A percentile compares a stretch with the other conserved stretches of the same genome.
Evolutionary conservation across 2,797 vertebrate genomes (phyloP).

Genomic region (Ciconia nigra): DNA sequence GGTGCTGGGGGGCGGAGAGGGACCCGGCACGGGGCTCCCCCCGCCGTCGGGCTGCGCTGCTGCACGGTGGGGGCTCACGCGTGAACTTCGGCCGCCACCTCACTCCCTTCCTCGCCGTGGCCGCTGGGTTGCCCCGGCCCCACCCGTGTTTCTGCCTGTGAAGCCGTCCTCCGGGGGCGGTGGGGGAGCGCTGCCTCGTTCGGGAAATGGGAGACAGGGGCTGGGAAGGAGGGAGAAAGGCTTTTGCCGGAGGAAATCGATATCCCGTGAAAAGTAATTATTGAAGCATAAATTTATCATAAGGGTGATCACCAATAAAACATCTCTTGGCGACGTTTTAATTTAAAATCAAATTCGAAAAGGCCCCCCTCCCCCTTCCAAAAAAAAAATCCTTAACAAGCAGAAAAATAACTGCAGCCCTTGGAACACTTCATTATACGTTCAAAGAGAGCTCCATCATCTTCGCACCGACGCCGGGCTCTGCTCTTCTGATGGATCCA

Average conservation of each 20-base stretch:
- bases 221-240: slow-evolving; percentile 29
- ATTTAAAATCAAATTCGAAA: slow-evolving; percentile 77
- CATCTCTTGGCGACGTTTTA: slow-evolving; percentile 76
- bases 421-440: slow-evolving; percentile 72
- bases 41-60: accelerated
- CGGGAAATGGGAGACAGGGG: slow-evolving; percentile 1
- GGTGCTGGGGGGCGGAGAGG: accelerated
- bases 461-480: slow-evolving; percentile 51
- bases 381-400: slow-evolving; percentile 75
- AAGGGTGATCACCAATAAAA: slow-evolving; percentile 77
- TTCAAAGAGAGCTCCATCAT: slow-evolving; percentile 75
- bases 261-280: slow-evolving; percentile 74
- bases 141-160: not conserved
- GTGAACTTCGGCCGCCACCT: not conserved
- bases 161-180: not conserved
- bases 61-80: accelerated
- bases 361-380: not conserved
- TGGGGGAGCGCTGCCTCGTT: not conserved
- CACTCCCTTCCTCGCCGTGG: accelerated
- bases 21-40: accelerated
- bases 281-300: slow-evolving; percentile 79
- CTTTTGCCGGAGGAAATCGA: slow-evolving; percentile 68
- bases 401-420: slow-evolving; percentile 79
- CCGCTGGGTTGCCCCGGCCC: not conserved
- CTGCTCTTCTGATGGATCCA: slow-evolving; percentile 69